Base-by-base conservation (phyloP, 2,888 invertebrate species). In the Cheilosia vernalis region DNA sequence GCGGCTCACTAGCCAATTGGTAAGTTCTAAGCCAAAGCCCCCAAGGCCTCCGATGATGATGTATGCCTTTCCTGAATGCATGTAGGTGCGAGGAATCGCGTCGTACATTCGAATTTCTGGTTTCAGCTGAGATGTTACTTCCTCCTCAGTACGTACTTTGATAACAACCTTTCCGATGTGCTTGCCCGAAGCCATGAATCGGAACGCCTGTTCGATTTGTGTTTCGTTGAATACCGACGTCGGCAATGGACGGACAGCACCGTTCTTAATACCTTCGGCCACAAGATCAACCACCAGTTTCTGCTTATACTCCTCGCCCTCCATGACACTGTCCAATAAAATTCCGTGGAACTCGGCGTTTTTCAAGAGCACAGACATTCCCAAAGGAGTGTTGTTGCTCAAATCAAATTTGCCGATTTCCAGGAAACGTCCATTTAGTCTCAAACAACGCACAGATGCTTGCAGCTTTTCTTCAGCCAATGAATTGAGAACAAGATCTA, bases 311-410 rank as follows among this genome's bases (percentile, higher is more conserved):
- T 94, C 93, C 67, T 93, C 91, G 4, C 93, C 94, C 88, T 96
- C 97, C 94, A 98, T 98, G 79, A 99, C 93, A 53, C 98, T 97
- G 93, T 99, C 99, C 89, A 99, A 93, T 47, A 99, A 93, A 90
- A 99, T 98, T 88, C 99, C 99, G 93, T 99, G 98, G 95, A 99
- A 98, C 17, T 98, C 96, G n/a, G 97, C 97, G 92, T 99, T 99
- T 92, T 98, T 98, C 89, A 99, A 93, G 93, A 99, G 98, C 24
- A 99, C 92, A 0, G 98, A 94, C 99, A 99, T 99, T 69, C 98
- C 98, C n/a, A n/a, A n/a, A n/a, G n/a, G n/a, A n/a, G n/a, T n/a
- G n/a, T n/a, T n/a, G n/a, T n/a, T n/a, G n/a, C n/a, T n/a, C n/a
- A n/a, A n/a, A n/a, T n/a, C n/a, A n/a, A n/a, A n/a, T n/a, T n/a